Conservation (phyloP, 1,140 invertebrate species). For the Magallana angulata region DNA sequence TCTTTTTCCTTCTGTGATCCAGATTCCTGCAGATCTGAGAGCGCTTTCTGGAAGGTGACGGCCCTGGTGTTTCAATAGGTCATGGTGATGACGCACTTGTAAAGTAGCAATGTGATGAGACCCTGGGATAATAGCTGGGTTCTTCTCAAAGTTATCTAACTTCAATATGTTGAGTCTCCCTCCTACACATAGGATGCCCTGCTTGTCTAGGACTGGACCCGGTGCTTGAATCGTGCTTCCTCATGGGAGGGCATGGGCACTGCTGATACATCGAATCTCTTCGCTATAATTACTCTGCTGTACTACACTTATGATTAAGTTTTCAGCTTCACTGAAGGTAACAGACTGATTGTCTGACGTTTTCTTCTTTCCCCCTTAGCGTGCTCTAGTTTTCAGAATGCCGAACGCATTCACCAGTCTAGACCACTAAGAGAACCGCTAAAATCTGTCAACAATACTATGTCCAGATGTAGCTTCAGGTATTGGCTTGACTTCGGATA, state of each 20-base stretch:
- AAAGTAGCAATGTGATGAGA: conserved; percentile 47
- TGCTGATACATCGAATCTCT: no score
- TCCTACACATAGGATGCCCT: conserved; percentile 54
- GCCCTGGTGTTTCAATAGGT: conserved; percentile 49
- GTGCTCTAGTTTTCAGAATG: neutral
- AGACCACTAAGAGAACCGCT: neutral
- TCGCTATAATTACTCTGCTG: neutral
- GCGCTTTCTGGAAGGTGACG: no score
- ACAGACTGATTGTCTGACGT: neutral
- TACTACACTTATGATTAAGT: conserved; percentile 38
- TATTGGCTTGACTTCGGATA: no score
- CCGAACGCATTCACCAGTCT: neutral
- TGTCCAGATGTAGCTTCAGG: no score
- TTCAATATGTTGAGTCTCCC: conserved; percentile 49
- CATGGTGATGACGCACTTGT: conserved; percentile 49
- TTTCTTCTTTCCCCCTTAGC: no score
- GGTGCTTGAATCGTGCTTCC: no score
- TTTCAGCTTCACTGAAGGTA: neutral
- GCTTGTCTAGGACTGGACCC: no score
- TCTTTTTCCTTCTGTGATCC: conserved; percentile 48
- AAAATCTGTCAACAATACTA: neutral
- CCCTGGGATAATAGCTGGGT: conserved; percentile 53
- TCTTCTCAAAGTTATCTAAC: no score
- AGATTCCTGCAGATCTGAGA: conserved; percentile 47
- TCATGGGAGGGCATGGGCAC: no score